Base-by-base conservation (phyloP, 1,140 invertebrate genomes). In the Cyclargus thomasi region DNA sequence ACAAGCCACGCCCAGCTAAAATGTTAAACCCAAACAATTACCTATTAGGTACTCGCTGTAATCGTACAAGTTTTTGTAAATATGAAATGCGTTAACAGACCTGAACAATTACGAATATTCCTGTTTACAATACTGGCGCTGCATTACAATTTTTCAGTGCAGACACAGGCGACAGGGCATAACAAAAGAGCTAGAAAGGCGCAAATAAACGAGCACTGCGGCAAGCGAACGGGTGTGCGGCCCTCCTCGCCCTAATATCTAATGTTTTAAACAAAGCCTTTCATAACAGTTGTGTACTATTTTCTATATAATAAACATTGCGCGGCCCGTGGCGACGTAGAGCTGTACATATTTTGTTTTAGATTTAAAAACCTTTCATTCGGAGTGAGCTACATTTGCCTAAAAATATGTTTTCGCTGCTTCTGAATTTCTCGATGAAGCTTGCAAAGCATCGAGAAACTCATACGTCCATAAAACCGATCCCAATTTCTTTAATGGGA, bases 101-200 rank as follows among this genome's bases (percentile, higher is more conserved):
- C 53, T 35, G 62, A 53, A 69, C 76, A 83, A 85, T 83, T 78
- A 78, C 78, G 67, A 74, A 74, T 71, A 78, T 77, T 81, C 78
- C 79, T 68, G 70, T 81, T 79, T 80, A 85, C 83, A 83, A 84
- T 79, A 76, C 80, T 64, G 39, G 39, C 39, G 80, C 78, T 79
- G 81, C 83, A 86, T 86, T 83, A 88, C 86, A 88, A 88, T 89
- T 89, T 89, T 86, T 85, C 84, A 88, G 83, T 83, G 82, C 85
- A 83, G 85, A 87, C 80, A 88, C 80, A 83, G 74, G 80, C 85
- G 82, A 86, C 86, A 82, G 81, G 77, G 83, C 78, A 80, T 83
- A 89, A 88, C 85, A 88, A 89, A 86, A 86, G 85, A 87, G 85
- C 80, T 80, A 80, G 81, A 78, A 89, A 89, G 81, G 82, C 83